phyloP scores from a whole-genome alignment of 2,888 invertebrate species.

The Pterostichus madidus region DNA sequence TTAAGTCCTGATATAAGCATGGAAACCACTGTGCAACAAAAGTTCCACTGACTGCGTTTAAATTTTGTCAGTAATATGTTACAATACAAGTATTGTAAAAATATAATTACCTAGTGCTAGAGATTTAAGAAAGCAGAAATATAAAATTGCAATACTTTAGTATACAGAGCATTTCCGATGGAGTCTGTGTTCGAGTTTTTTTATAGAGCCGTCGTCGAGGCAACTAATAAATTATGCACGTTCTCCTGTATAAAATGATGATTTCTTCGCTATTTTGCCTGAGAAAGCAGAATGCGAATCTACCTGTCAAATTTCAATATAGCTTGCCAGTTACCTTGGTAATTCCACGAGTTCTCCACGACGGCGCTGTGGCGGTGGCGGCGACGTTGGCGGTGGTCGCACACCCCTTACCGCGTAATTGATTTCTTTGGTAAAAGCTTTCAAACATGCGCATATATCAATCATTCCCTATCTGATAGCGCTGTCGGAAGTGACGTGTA shows the following conservation, averaged over 20 bases:
- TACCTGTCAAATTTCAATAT: constrained; percentile 62
- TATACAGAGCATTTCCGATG: too few species aligned
- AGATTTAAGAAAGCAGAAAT: too few species aligned
- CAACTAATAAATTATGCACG: constrained; percentile 57
- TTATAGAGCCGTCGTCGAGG: neutral
- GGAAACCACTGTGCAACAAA: too few species aligned
- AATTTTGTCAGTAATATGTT: too few species aligned
- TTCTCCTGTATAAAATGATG: constrained; percentile 49
- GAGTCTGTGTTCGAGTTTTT: too few species aligned
- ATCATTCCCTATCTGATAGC: constrained; percentile 65
- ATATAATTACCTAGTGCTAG: too few species aligned
- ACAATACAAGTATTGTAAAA: too few species aligned
- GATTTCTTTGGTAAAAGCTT: constrained; percentile 67
- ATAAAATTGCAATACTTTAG: too few species aligned
- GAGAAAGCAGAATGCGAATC: constrained; percentile 48
- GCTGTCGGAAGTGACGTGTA: constrained; percentile 66
- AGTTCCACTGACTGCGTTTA: too few species aligned
- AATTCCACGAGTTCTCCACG: constrained; percentile 43
- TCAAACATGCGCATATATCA: constrained; percentile 67
- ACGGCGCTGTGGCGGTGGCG: too few species aligned
- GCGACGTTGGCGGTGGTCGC: neutral
- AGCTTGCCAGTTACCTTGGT: constrained; percentile 18
- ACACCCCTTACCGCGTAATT: constrained; percentile 57
- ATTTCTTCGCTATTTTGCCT: constrained; percentile 45
- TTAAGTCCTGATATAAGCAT: too few species aligned